A percentile compares a stretch with the other conserved stretches of the same genome.
Evolutionary conservation across 2,113 vertebrate species (phyloP).

Genomic region (Myocastor coypus): DNA sequence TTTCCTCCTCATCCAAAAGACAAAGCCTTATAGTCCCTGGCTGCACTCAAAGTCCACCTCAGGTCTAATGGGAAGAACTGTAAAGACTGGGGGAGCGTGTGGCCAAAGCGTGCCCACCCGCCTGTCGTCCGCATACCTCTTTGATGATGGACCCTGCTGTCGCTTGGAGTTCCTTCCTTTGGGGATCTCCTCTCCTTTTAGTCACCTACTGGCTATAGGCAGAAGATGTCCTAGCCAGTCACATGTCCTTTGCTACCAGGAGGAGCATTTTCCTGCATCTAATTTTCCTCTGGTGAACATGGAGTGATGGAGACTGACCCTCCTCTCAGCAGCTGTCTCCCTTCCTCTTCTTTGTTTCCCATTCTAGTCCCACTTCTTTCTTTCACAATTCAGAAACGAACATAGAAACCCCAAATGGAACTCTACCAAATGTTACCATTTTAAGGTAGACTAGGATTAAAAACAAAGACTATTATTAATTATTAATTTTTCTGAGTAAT

Average conservation of each 20-base stretch:
- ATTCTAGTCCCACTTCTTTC: neutral
- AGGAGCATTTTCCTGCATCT: neutral
- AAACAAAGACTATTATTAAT: neutral
- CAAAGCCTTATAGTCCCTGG: neutral
- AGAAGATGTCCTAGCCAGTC: neutral
- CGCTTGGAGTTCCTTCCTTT: neutral
- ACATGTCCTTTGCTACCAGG: neutral
- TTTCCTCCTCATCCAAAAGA: neutral
- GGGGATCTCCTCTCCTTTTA: neutral
- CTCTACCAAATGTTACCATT: neutral
- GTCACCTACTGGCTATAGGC: neutral
- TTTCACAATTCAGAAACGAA: neutral
- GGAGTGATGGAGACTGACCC: neutral
- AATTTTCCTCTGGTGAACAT: neutral
- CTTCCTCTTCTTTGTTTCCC: neutral
- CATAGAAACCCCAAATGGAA: neutral
- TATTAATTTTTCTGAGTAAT: neutral
- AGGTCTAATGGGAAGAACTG: neutral
- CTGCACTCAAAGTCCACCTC: rapidly evolving
- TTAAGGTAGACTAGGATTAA: neutral
- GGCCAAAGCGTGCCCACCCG: rapidly evolving
- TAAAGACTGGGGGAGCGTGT: neutral
- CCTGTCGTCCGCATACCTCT: rapidly evolving
- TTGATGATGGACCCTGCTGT: neutral
- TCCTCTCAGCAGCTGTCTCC: neutral